Base-by-base conservation (phyloP, 2,888 invertebrate species). In the Pseudococcus longispinus region DNA sequence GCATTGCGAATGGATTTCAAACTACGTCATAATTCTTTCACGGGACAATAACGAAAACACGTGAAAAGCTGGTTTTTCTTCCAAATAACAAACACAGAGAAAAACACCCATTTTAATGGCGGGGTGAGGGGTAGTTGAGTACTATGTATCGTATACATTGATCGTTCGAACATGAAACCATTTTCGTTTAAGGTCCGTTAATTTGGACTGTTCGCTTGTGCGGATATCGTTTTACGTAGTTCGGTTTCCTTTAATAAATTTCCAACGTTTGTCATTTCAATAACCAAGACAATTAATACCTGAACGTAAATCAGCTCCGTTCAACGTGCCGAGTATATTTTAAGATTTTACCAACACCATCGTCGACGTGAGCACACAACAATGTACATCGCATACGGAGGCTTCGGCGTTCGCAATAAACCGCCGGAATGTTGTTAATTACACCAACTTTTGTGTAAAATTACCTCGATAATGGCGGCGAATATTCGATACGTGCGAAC, bases 231-330 rank as follows among this genome's bases (percentile, higher is more conserved):
- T 60, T 74, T 74, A 74, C 74, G 74, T 32, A 74, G 74, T 37
- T 42, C 29, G 42, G 77, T 80, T 80, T 32, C 77, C 77, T 80
- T 32, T 74, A 74, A 80, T 80, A 80, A 80, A 80, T 80, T 80
- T 80, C n/a, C 77, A 20, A 26, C 77, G 42, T 26, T 29, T 42
- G 77, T 80, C 77, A 42, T 80, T 80, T 80, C 77, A 80, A 80
- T 80, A 80, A 80, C 77, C 42, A n/a, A 42, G 37, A 80, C 77
- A 80, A 80, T 80, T 80, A 80, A 80, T 80, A 80, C 77, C 29
- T 42, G 70, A 70, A 11, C 77, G 77, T 80, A 80, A 80, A 80
- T 80, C 77, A 80, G 29, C 70, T 70, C 18, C 18, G 70, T 70
- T 26, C 70, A 70, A 70, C 70, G 70, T 70, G 70, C 70, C 70